phyloP scores from a whole-genome alignment of 2,888 invertebrate genomes.

The Platycheirus rosarum region DNA sequence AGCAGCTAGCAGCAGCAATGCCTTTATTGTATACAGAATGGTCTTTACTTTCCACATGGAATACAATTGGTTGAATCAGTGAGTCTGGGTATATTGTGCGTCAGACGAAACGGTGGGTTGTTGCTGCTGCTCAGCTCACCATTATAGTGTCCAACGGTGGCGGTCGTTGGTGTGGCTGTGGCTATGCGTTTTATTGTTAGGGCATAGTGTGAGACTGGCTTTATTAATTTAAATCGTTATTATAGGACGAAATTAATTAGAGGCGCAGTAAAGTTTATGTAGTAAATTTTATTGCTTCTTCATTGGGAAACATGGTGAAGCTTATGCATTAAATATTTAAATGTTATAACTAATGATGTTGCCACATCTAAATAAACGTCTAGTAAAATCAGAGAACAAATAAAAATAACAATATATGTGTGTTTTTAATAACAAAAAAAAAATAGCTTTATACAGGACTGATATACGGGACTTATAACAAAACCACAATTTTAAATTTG shows the following conservation, averaged over 20 bases:
- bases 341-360: too few species aligned
- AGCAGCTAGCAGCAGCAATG: conserved; percentile 9
- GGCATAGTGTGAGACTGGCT: conserved; percentile 66
- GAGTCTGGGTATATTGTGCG: conserved; percentile 63
- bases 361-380: too few species aligned
- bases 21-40: conserved; percentile 56
- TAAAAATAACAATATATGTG: too few species aligned
- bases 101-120: conserved; percentile 30
- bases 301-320: conserved; percentile 18
- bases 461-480: too few species aligned
- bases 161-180: conserved; percentile 43
- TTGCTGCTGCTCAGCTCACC: conserved; percentile 19
- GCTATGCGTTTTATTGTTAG: conserved; percentile 71
- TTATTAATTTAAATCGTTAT: conserved; percentile 73
- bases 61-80: conserved; percentile 66
- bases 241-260: conserved; percentile 73
- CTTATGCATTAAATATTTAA: conserved; percentile 3
- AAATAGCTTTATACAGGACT: too few species aligned
- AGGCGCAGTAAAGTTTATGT: conserved; percentile 46
- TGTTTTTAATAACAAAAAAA: too few species aligned
- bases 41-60: conserved; percentile 55
- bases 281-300: conserved; percentile 54
- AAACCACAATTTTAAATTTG: too few species aligned
- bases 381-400: too few species aligned
- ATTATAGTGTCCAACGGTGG: conserved; percentile 46